These are phyloP conservation scores for Hypanus sabinus DNA, from an alignment of 2,113 vertebrate species.

Conservation along the genomic window DNA sequence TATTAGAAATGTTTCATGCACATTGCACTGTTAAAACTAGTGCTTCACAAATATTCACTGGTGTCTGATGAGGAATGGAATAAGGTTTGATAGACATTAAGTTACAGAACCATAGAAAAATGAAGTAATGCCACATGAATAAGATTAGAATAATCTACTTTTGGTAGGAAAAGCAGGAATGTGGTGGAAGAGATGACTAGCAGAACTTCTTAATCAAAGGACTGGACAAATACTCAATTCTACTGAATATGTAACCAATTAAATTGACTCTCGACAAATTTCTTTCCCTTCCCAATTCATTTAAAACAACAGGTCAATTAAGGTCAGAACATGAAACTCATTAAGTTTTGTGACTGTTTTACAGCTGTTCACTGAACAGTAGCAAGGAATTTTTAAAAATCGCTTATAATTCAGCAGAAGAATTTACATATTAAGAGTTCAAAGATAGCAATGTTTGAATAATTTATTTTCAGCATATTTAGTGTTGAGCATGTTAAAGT, in stretches of 20 bases:
- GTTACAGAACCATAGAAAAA: neutral
- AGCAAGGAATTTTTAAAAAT: neutral
- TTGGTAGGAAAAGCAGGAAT: neutral
- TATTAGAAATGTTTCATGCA: too few relatives aligned
- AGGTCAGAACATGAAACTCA: neutral
- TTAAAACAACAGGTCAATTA: neutral
- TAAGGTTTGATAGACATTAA: neutral
- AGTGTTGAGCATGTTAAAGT: conserved; percentile 34
- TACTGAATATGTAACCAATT: neutral
- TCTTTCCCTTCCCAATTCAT: neutral
- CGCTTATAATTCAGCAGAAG: neutral
- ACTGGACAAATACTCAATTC: neutral
- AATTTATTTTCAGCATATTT: conserved; percentile 37
- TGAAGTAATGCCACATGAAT: neutral
- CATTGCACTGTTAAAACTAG: too few relatives aligned
- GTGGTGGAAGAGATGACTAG: neutral
- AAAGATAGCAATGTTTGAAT: conserved; percentile 17
- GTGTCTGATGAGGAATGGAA: neutral
- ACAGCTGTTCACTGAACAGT: neutral
- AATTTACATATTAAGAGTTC: neutral
- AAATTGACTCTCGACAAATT: neutral
- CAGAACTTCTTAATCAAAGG: neutral
- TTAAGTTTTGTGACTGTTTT: conserved; percentile 2
- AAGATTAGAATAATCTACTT: neutral
- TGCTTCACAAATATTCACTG: too few relatives aligned